Conservation (phyloP, 2,113 vertebrate genomes). For the Panthera leo region DNA sequence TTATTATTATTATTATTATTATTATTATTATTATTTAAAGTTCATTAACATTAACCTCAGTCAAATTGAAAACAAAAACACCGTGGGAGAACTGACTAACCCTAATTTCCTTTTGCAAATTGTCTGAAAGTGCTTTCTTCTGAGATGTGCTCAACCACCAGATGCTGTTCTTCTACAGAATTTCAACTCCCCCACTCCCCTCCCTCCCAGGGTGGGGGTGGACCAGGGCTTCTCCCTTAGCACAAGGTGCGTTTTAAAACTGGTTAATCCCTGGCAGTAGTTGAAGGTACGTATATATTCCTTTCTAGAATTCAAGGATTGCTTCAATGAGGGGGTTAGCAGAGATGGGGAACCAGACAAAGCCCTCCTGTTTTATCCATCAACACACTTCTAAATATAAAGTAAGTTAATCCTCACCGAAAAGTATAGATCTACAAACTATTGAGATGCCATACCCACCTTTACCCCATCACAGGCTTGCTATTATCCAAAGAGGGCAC, state of each 20-base stretch:
- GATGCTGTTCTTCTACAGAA: background rate
- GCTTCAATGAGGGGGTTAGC: background rate
- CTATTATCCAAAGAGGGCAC: background rate
- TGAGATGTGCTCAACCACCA: background rate
- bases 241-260: background rate
- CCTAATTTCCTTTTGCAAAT: background rate
- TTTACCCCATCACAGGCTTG: background rate
- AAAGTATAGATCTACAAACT: background rate
- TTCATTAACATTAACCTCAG: constrained; percentile 26
- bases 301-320: background rate
- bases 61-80: constrained; percentile 40
- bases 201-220: accelerated
- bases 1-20: background rate
- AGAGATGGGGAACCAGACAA: background rate
- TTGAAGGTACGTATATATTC: background rate
- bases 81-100: background rate
- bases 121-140: background rate
- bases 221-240: background rate
- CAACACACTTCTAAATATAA: background rate
- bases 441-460: background rate
- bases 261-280: background rate
- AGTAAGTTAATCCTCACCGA: background rate
- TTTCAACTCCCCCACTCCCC: background rate
- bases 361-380: background rate
- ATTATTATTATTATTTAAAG: constrained; percentile 6